Conservation (phyloP, 2,797 vertebrate genomes). For the Myotis vivesi region DNA sequence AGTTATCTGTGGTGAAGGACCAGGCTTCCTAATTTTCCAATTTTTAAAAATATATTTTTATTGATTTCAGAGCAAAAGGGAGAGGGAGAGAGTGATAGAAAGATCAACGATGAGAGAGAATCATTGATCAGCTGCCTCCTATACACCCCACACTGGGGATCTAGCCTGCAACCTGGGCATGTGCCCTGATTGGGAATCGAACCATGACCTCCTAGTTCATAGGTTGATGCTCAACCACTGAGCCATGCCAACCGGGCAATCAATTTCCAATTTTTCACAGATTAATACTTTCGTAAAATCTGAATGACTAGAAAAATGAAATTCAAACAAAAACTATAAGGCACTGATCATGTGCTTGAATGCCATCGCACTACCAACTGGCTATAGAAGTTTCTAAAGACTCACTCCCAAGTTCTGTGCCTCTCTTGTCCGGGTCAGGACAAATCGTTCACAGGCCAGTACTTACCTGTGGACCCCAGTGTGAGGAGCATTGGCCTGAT, state of each 20-base stretch:
- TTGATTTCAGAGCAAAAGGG: too few species aligned
- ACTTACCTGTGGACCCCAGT: background rate
- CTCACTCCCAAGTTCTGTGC: background rate
- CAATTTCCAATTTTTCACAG: background rate
- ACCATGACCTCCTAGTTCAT: too few species aligned
- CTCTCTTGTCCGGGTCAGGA: background rate
- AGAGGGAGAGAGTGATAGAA: too few species aligned
- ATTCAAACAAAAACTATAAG: background rate
- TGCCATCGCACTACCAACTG: too few species aligned
- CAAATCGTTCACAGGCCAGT: background rate
- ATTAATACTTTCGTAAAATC: background rate
- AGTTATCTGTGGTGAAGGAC: background rate
- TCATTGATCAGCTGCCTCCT: too few species aligned
- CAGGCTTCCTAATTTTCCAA: background rate
- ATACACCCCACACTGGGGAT: too few species aligned
- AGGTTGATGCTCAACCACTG: too few species aligned
- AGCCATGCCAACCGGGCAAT: too few species aligned
- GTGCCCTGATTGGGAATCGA: too few species aligned
- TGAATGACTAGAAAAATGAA: background rate
- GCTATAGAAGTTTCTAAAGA: background rate
- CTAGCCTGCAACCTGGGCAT: too few species aligned
- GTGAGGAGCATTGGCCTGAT: background rate
- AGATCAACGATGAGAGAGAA: too few species aligned
- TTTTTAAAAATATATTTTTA: background rate
- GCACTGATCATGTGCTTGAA: background rate